Conservation (phyloP, 37 sponge, comb jelly and placozoan genomes). For the Halisarca cf. caerulea region DNA sequence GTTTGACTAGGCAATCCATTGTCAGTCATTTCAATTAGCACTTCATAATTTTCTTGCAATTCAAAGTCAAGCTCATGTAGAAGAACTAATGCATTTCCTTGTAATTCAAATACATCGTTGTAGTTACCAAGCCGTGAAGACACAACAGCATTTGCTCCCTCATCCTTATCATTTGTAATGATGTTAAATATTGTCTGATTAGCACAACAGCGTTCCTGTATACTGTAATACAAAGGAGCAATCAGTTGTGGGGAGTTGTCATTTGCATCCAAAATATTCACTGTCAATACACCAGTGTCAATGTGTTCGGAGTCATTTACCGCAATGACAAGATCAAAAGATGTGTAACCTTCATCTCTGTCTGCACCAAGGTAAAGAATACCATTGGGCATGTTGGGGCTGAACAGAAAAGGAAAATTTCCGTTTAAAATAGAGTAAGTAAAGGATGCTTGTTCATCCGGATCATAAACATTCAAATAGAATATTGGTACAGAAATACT, state of each 20-base stretch:
- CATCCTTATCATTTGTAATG: slow-evolving; percentile 23
- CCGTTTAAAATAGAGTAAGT: slow-evolving; percentile 13
- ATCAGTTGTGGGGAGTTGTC: slow-evolving; percentile 47
- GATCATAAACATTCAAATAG: slow-evolving; percentile 33
- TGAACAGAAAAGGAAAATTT: not conserved
- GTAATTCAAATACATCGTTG: not conserved
- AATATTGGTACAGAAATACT: not conserved
- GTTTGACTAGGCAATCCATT: not conserved
- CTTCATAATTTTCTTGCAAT: not conserved
- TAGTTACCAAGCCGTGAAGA: not conserved
- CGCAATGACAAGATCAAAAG: not conserved
- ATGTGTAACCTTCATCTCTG: slow-evolving; percentile 21
- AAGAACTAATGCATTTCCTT: slow-evolving; percentile 4
- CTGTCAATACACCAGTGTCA: not conserved
- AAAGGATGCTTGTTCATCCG: slow-evolving; percentile 23
- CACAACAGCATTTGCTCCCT: slow-evolving; percentile 2
- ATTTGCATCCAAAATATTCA: slow-evolving; percentile 50
- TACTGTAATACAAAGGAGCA: slow-evolving; percentile 8
- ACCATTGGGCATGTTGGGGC: not conserved
- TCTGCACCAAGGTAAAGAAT: slow-evolving; percentile 10
- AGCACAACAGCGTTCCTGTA: slow-evolving; percentile 25
- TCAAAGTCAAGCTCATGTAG: slow-evolving; percentile 46
- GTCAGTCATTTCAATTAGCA: slow-evolving; percentile 1
- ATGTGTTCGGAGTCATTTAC: slow-evolving; percentile 21
- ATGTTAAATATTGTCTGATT: slow-evolving; percentile 1